Base-by-base conservation (phyloP, 2,888 invertebrate species). In the Microplitis deprimator region DNA sequence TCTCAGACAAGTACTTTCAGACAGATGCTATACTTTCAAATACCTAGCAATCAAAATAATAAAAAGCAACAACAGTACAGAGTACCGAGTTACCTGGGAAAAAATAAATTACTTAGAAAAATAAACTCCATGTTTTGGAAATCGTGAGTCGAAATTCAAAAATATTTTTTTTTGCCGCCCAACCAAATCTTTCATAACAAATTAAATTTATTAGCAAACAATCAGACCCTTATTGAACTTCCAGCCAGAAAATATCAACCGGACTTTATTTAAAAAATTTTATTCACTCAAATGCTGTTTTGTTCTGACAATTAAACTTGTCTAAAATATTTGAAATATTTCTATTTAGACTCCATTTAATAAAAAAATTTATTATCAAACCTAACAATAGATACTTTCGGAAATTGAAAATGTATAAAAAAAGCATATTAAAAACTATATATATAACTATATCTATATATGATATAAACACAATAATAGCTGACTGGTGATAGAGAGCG, bases 401-500 rank as follows among this genome's bases (percentile, higher is more conserved):
- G 59, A 59, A 70, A 59, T 70, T 70, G 50, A 59, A 60, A 50
- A 29, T 29, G 38, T 10, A 50, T 20, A 60, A 13, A 70, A 29
- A 59, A 59, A 59, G 16, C 20, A 13, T 69, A 50, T n/a, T 16
- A 40, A 41, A 20, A 20, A 20, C 20, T 20, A 17, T 50, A 69
- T 69, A 20, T 50, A 69, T n/a, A n/a, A n/a, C n/a, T n/a, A n/a
- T n/a, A n/a, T n/a, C n/a, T 17, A 68, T 40, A 41, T 68, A 59
- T 29, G 17, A 29, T 20, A 38, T 70, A 61, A n/a, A n/a, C 62
- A 40, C 38, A 71, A 71, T 62, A 71, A 71, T 71, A 59, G 71
- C 7, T 16, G 4, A 61, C 71, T 59, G 60, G 61, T 39, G 83
- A 83, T 87, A 84, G 83, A 81, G 85, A 81, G 85, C 86, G 85